A percentile compares a stretch with the other conserved stretches of the same genome.
Conservation (phyloP, 2,797 vertebrate species). For the Phrynocephalus vlangalii region DNA sequence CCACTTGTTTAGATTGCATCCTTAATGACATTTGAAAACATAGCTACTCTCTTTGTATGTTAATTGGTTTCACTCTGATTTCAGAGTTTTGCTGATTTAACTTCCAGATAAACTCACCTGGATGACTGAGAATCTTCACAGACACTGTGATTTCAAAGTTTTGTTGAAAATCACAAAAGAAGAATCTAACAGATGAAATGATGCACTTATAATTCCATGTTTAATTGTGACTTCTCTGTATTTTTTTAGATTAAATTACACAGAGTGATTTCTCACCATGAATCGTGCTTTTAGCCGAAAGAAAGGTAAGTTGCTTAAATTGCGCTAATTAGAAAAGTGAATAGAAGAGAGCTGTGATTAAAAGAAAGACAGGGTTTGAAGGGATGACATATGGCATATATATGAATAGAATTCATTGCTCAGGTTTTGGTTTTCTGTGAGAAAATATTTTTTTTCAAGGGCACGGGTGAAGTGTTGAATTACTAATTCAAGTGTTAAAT, state of each 20-base stretch:
- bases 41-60: neutral
- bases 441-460: neutral
- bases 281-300: slow-evolving; percentile 94
- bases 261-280: slow-evolving; percentile 80
- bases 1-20: neutral
- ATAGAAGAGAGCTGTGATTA: neutral
- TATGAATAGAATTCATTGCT: neutral
- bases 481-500: neutral
- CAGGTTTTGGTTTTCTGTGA: neutral
- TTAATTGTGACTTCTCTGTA: slow-evolving; percentile 9
- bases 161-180: neutral
- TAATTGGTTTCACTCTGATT: neutral
- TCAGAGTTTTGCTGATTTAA: neutral
- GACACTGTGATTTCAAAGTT: neutral
- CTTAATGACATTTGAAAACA: neutral
- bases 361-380: neutral
- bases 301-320: slow-evolving; percentile 83
- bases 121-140: too few relatives aligned
- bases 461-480: neutral
- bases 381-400: neutral
- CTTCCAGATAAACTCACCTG: too few relatives aligned
- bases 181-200: neutral
- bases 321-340: neutral
- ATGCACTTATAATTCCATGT: neutral
- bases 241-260: slow-evolving; percentile 52